Evolutionary conservation across 2,888 invertebrate genomes (phyloP), one percentile per base, ranked within the genome.

Genomic region (Phyllotreta cruciferae): DNA sequence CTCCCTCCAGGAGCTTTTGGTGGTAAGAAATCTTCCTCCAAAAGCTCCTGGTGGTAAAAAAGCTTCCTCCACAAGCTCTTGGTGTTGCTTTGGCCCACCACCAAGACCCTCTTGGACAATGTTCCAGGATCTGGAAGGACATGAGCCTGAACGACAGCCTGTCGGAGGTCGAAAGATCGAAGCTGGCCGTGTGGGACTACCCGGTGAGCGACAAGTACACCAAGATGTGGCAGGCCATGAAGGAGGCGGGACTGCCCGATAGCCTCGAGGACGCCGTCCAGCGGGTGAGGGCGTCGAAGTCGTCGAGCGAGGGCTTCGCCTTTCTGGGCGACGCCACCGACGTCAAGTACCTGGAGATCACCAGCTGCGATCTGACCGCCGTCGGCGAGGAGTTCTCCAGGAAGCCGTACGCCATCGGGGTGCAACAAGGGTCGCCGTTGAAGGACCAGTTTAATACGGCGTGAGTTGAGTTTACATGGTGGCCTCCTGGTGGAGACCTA

Each of bases 201-300:
- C 98, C 98, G 0, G 96, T 98, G 0, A 96, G 96, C 75, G 97
- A 98, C 81, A 98, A 96, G 77, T 98, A 96, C 80, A 98, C 96
- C 42, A 98, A 98, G 82, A 96, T 99, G 91, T 97, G 97, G 93
- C 94, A 96, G 78, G 94, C 94, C 0, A 98, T 98, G 95, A 81
- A 81, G 68, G 89, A 90, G 71, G 92, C 96, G 0, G 88, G 87
- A 0, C 85, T 98, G 8, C 98, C 98, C 0, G 84, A 86, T 36
- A 86, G 87, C 3, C 85, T 93, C 42, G 89, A 91, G 0, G 92
- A 92, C 69, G 98, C 96, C 0, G 82, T 97, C 0, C 83, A 85
- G 6, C 85, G 91, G 62, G 92, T 96, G 0, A 80, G 87, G 11
- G 84, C 82, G n/a, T 85, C 87, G 0, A 85, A 82, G 76, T 87